Evolutionary conservation across 2,797 vertebrate genomes (phyloP).

Genomic region (Amblyraja radiata): DNA sequence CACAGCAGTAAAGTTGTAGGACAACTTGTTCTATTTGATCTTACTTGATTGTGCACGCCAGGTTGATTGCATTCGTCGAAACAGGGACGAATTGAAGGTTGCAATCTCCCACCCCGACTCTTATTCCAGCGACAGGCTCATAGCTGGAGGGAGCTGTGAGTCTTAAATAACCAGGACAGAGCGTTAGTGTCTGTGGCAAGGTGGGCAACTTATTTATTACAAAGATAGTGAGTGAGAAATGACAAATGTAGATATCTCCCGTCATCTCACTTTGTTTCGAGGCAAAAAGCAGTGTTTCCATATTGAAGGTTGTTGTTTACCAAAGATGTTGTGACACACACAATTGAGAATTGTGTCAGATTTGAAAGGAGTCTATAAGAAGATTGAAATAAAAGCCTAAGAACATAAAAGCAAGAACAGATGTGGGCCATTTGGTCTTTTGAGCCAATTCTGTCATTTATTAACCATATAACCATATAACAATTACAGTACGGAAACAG

Average conservation of each 20-base stretch:
- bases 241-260: background rate
- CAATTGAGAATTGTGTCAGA: background rate
- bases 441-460: no score
- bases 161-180: background rate
- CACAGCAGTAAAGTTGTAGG: no score
- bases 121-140: background rate
- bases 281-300: background rate
- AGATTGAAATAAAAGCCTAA: background rate
- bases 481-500: no score
- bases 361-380: background rate
- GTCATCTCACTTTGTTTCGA: background rate
- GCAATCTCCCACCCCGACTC: no score
- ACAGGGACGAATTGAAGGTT: no score
- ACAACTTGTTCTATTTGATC: no score
- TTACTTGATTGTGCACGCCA: no score
- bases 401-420: no score
- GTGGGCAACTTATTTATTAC: background rate
- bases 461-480: no score
- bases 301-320: background rate
- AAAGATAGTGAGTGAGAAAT: background rate
- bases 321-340: background rate
- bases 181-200: background rate
- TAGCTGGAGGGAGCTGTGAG: background rate
- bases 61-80: no score
- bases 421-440: no score